Evolutionary conservation across 2,113 vertebrate genomes (phyloP), one percentile per base, ranked within the genome.

Genomic region (Rhombomys opimus): DNA sequence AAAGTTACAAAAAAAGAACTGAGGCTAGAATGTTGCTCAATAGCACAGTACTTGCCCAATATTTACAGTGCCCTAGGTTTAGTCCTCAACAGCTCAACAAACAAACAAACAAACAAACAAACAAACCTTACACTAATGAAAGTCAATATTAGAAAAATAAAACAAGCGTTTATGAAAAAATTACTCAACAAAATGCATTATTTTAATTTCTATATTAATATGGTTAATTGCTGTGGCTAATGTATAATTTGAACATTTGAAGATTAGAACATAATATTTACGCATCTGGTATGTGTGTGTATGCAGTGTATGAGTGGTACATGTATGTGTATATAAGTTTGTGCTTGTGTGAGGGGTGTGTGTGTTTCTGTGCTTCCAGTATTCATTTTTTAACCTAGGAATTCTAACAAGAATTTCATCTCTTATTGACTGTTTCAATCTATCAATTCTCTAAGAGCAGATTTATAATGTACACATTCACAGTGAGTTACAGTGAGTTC

Each of bases 391-490:
- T 67, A 92, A 46, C 50, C 27, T 76, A 38, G 30, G 2, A 46
- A 87, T 96, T 93, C 17, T 80, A 59, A 25, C 82, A 68, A 82
- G 35, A 96, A 89, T 41, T 91, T 0, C 23, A 30, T 82, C n/a
- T 57, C 92, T 10, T 2, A 82, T 59, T 7, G 13, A 88, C 7
- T 70, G 4, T 84, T 92, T 90, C 10, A 2, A 59, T 77, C 72
- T 87, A 68, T 14, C 14, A 90, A 70, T 77, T 90, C 30, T 38
- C 77, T 57, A 72, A 70, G 11, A 85, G 8, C 15, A 91, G 2
- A 32, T 90, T 85, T 14, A 61, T 46, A 59, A 4, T 32, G 35
- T 59, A 75, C 27, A 13, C 20, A 41, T 6, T 89, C n/a, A 84
- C 61, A 86, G 0, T 13, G 2, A 94, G 59, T 59, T 38, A 52